Conservation (phyloP, 2,113 vertebrate species). For the Hemiscyllium ocellatum region DNA sequence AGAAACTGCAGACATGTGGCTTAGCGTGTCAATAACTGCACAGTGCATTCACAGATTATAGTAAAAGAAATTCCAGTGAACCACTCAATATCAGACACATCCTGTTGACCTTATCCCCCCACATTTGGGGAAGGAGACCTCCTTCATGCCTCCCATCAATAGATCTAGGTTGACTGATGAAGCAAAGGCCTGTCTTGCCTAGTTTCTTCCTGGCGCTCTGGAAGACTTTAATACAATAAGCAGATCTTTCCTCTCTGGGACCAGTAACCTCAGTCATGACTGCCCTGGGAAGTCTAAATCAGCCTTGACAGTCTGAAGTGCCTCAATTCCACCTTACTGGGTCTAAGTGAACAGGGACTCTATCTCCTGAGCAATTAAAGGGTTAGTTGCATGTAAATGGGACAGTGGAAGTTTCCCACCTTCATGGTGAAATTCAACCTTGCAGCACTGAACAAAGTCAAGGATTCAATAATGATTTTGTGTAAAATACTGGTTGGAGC, state of each 20-base stretch:
- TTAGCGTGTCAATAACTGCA: neutral
- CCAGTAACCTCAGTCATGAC: no score
- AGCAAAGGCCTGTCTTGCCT: no score
- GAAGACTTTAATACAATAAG: no score
- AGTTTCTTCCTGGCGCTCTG: no score
- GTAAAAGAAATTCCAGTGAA: neutral
- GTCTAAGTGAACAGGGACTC: no score
- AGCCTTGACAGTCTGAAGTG: no score
- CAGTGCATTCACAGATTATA: neutral
- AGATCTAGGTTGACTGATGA: neutral
- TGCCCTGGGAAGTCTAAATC: no score
- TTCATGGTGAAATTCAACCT: neutral
- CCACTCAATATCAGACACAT: neutral
- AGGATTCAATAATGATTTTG: neutral
- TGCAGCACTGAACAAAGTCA: neutral
- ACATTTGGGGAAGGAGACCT: neutral
- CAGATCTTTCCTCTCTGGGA: no score
- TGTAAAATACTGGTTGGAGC: neutral
- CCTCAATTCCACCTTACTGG: no score
- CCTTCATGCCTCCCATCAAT: neutral
- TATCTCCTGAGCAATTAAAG: no score
- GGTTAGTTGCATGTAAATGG: neutral
- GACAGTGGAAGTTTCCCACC: neutral
- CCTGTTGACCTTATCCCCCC: neutral
- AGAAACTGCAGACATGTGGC: neutral